These are phyloP conservation scores for Dysidea cf. avara DNA, from an alignment of 37 sponge, comb jelly and placozoan species.

Conservation along the genomic window DNA sequence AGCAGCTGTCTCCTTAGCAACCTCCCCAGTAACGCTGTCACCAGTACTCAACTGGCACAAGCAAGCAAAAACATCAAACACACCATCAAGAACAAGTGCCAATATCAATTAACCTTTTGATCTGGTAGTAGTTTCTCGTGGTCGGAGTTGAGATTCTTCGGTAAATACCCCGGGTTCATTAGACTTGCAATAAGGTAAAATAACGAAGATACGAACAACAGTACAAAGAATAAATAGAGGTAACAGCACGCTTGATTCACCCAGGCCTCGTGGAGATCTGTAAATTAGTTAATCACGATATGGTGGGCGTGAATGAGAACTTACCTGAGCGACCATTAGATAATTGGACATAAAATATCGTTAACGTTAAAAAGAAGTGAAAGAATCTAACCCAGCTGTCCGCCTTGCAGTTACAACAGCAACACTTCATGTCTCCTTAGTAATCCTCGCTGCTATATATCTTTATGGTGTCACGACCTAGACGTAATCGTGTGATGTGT, in stretches of 20 bases:
- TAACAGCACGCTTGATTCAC: constrained; percentile 18
- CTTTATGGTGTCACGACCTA: too few relatives aligned
- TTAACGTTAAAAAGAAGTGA: constrained; percentile 31
- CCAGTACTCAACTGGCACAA: background rate
- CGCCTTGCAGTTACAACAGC: constrained; percentile 15
- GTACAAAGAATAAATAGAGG: background rate
- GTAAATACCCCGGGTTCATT: constrained; percentile 45
- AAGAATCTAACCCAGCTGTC: constrained; percentile 27
- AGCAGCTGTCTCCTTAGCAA: background rate
- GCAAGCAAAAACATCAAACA: background rate
- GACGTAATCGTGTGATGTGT: too few relatives aligned
- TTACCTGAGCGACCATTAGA: constrained; percentile 26
- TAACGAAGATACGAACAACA: constrained; percentile 24
- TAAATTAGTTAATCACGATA: background rate
- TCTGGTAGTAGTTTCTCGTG: too few relatives aligned
- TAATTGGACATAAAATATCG: constrained; percentile 40
- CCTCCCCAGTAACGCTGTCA: background rate
- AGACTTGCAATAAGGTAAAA: constrained; percentile 43
- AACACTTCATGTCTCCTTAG: constrained; percentile 23
- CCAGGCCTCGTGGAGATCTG: constrained; percentile 59
- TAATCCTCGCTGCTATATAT: background rate
- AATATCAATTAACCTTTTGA: background rate
- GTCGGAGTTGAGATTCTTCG: background rate
- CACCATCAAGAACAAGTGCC: too few relatives aligned
- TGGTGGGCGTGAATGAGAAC: background rate